A percentile compares a stretch with the other conserved stretches of the same genome.
phyloP scores from a whole-genome alignment of 2,888 invertebrate genomes.

The Frankliniella fusca region DNA sequence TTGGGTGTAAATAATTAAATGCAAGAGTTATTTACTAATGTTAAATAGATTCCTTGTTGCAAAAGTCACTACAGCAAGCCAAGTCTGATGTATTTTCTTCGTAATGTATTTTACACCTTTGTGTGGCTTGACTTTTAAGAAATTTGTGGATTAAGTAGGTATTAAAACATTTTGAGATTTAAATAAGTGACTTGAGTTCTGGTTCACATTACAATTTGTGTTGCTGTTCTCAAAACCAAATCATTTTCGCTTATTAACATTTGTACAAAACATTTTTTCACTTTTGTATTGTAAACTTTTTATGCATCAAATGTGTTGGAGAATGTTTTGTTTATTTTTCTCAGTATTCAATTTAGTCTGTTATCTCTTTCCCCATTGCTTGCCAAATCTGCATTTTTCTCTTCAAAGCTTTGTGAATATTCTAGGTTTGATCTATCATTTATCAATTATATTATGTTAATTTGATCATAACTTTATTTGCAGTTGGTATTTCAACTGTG shows the following conservation, averaged over 20 bases:
- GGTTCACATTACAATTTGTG: not conserved
- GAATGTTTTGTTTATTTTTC: conserved; percentile 14
- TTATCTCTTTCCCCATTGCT: conserved; percentile 15
- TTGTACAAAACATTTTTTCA: conserved; percentile 21
- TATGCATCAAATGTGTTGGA: conserved; percentile 12
- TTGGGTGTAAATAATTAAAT: conserved; percentile 23
- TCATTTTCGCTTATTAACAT: conserved; percentile 20
- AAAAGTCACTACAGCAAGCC: not conserved
- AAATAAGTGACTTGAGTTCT: not conserved
- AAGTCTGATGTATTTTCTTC: conserved; percentile 18
- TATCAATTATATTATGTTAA: conserved; percentile 5
- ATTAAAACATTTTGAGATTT: not conserved
- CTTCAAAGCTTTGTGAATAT: not conserved
- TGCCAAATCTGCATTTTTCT: not conserved
- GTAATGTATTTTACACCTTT: not conserved
- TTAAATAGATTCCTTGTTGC: conserved; percentile 17
- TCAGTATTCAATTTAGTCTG: conserved; percentile 11
- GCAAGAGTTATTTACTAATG: not conserved
- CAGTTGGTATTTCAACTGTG: not conserved
- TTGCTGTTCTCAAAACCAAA: not conserved
- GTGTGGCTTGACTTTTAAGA: not conserved
- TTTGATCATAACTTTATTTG: conserved; percentile 10
- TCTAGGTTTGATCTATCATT: not conserved
- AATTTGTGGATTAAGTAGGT: conserved; percentile 7
- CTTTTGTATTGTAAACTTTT: conserved; percentile 9